Base-by-base conservation (phyloP, 2,797 vertebrate species). In the Anolis apletophallus region DNA sequence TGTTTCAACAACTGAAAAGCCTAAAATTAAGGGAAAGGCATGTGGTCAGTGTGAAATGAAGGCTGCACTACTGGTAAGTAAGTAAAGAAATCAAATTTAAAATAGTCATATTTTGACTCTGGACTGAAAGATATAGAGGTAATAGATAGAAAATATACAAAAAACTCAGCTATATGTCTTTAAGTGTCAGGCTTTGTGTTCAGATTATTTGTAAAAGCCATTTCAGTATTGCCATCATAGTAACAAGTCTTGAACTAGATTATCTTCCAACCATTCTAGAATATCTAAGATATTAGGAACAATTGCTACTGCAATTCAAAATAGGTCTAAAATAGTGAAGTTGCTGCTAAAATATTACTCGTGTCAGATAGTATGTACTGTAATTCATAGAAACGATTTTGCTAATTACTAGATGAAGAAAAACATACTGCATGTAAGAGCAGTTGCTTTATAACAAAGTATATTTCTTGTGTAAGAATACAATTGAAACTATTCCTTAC, bases 31-130 rank as follows among this genome's bases (percentile, higher is more conserved):
- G 84, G 96, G 95, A 69, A 95, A 93, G 82, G 21, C 89, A 1
- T 96, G 96, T 90, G 96, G 97, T 85, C 96, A 96, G 36, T 95
- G 96, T 96, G 97, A 98, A 94, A 92, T 90, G n/a, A 97, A 94
- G 92, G 85, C 88, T n/a, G 95, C 95, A 0, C 94, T 96, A 79
- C 89, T 97, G 40, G 98, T 99, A 95, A 67, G 97, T 94, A 61
- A 21, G 36, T 77, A 19, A 6, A n/a, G 46, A 46, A 46, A n/a
- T 80, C 80, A 4, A 87, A 88, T 82, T 32, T 54, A 50, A 12
- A 52, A 40, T 55, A 55, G 10, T 50, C 80, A 0, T 54, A 0
- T 7, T 55, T 64, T 59, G 73, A 12, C n/a, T 83, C 2, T 79
- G 3, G 40, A 21, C 11, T 50, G 29, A n/a, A 64, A 86, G n/a